phyloP scores from a whole-genome alignment of 2,797 vertebrate genomes.

The Sebastes miniatus region DNA sequence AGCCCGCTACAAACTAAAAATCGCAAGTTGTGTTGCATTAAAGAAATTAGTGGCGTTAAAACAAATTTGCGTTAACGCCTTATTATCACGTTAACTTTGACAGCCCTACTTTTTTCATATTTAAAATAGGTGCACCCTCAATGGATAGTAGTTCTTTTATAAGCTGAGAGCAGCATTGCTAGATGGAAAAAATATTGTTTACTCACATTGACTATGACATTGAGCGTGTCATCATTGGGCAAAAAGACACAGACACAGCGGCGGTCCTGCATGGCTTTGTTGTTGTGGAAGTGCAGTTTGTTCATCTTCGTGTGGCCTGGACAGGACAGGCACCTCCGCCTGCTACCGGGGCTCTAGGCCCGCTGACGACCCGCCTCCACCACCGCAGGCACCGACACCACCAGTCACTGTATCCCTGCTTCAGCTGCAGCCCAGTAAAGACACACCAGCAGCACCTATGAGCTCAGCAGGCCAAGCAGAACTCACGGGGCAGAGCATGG shows the following conservation, averaged over 20 bases:
- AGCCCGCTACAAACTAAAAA: too few relatives aligned
- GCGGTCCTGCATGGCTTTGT: slow-evolving; percentile 99
- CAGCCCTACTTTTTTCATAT: background rate
- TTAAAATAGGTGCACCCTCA: background rate
- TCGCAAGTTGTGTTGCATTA: too few relatives aligned
- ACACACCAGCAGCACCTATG: slow-evolving; percentile 22
- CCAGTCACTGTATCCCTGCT: slow-evolving; percentile 11
- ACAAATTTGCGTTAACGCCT: too few relatives aligned
- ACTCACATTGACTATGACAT: slow-evolving; percentile 96
- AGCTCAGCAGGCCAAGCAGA: slow-evolving; percentile 56
- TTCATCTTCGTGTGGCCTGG: slow-evolving; percentile 88
- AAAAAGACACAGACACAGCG: slow-evolving; percentile 98
- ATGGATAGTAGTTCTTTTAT: background rate
- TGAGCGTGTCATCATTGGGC: slow-evolving; percentile 95
- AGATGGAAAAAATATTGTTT: background rate
- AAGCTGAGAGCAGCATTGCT: too few relatives aligned
- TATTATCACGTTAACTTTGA: too few relatives aligned
- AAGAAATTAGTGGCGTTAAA: too few relatives aligned
- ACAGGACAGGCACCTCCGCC: slow-evolving; percentile 67
- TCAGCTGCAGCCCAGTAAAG: slow-evolving; percentile 68
- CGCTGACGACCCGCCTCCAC: slow-evolving; percentile 56
- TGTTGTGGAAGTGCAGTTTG: slow-evolving; percentile 97
- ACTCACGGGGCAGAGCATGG: slow-evolving; percentile 57
- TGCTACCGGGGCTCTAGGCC: slow-evolving; percentile 66
- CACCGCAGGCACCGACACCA: slow-evolving; percentile 8